Base-by-base conservation (phyloP, 2,888 invertebrate genomes). In the Nomada goodeniana region DNA sequence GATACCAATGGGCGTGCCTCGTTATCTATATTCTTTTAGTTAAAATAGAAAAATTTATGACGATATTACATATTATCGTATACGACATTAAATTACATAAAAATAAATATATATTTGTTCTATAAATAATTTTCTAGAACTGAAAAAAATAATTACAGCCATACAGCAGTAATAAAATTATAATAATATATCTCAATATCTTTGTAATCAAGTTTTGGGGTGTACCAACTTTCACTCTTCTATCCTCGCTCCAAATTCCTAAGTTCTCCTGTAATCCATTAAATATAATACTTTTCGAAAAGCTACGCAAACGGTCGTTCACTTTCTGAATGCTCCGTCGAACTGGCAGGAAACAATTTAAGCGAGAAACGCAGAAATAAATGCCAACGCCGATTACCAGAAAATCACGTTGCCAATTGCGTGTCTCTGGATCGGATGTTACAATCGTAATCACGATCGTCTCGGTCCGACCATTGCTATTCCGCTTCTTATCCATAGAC, bases 341-440 rank as follows among this genome's bases (percentile, higher is more conserved):
- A 80, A 47, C 29, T 10, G 67, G 55, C 63, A 68, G 68, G 69
- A 68, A 80, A 81, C 64, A 69, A 80, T 80, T 69, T 60, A 23
- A 65, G n/a, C 53, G 69, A 42, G 63, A 80, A 70, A 71, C 71
- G 61, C 50, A 69, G 72, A 60, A 80, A 84, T 72, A 77, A 84
- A 87, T 76, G 67, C 76, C 70, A 65, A 60, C 76, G 60, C 68
- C 65, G 85, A 87, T 87, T 87, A 80, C 79, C 78, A 85, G 85
- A 82, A 73, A 82, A 87, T 85, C 87, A 78, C 80, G 53, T 68
- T 70, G 87, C 85, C 86, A 77, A 86, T 86, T 81, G 88, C 83
- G 81, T 79, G 88, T 83, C 85, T 75, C 65, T 79, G 72, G 76
- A 71, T 76, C 70, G 75, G 63, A 83, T 78, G 68, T 83, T 73